Conservation (phyloP, 1,140 invertebrate species). For the Drosophila bifasciata region DNA sequence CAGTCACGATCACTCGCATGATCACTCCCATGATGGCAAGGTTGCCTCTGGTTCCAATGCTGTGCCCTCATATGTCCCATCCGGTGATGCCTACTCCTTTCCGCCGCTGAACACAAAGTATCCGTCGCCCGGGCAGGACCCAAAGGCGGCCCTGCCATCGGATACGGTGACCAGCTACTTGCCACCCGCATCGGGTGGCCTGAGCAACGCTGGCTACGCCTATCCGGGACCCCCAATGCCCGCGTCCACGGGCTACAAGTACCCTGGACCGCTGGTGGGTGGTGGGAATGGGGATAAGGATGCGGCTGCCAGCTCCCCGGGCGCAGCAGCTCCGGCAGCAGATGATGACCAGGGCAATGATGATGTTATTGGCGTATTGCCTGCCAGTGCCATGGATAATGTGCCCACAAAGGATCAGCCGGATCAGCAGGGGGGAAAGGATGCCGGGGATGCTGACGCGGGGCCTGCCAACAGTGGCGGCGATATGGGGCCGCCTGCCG, state of each 20-base stretch:
- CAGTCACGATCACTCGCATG: constrained; percentile 38
- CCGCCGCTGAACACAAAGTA: constrained; percentile 75
- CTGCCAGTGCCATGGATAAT: constrained; percentile 75
- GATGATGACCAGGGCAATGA: constrained; percentile 67
- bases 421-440: constrained; percentile 39
- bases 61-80: constrained; percentile 61
- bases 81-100: constrained; percentile 72
- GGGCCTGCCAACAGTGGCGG: constrained; percentile 8
- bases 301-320: constrained; percentile 46
- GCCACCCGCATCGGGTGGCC: constrained; percentile 70
- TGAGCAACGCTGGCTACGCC: constrained; percentile 51
- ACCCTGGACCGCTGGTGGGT: constrained; percentile 57
- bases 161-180: constrained; percentile 70
- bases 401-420: constrained; percentile 33
- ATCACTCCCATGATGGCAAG: constrained; percentile 44
- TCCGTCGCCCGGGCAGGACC: constrained; percentile 62
- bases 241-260: constrained; percentile 50
- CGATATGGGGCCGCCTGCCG: constrained; percentile 18
- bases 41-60: constrained; percentile 56
- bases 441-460: constrained; percentile 25
- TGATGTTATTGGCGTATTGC: constrained; percentile 70
- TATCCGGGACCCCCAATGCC: constrained; percentile 52
- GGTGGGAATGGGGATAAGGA: constrained; percentile 52
- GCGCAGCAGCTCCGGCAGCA: constrained; percentile 17
- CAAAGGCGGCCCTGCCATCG: constrained; percentile 59